These are phyloP conservation scores for Calonectris borealis DNA, from an alignment of 2,113 vertebrate species.

Conservation along the genomic window DNA sequence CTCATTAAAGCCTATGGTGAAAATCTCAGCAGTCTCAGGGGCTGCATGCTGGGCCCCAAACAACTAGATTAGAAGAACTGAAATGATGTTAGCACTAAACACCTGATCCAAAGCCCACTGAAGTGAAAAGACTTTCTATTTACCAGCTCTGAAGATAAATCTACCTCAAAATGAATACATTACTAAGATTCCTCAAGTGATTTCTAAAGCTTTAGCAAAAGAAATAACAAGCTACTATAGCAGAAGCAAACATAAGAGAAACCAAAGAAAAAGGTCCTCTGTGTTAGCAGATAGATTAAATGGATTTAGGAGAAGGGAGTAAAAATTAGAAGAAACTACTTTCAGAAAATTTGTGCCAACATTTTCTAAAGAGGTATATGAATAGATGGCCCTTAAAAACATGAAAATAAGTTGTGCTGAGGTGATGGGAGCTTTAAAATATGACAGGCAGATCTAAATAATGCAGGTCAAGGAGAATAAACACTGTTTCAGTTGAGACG, in stretches of 20 bases:
- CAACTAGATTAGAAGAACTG: slow-evolving; percentile 20
- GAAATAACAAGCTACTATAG: slow-evolving; percentile 5
- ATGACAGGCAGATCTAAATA: not conserved
- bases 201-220: slow-evolving; percentile 24
- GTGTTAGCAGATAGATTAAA: not conserved
- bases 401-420: not conserved
- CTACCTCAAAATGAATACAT: slow-evolving; percentile 34
- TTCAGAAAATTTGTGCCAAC: not conserved
- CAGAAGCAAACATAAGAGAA: slow-evolving; percentile 6
- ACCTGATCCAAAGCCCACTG: slow-evolving; percentile 14
- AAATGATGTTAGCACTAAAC: slow-evolving; percentile 26
- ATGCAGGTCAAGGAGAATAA: slow-evolving; percentile 1
- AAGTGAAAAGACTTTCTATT: slow-evolving; percentile 11
- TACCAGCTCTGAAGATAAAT: not conserved
- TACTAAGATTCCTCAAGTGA: slow-evolving; percentile 30
- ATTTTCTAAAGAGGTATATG: not conserved
- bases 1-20: not conserved
- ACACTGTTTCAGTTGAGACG: not conserved
- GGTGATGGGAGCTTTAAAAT: not conserved
- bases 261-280: slow-evolving; percentile 14
- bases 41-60: not conserved
- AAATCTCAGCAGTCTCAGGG: not conserved
- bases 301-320: not conserved
- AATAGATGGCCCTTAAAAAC: not conserved
- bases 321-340: not conserved